A percentile compares a stretch with the other conserved stretches of the same genome.
Evolutionary conservation across 2,888 invertebrate species (phyloP).

Genomic region (Apocheima hispidaria): DNA sequence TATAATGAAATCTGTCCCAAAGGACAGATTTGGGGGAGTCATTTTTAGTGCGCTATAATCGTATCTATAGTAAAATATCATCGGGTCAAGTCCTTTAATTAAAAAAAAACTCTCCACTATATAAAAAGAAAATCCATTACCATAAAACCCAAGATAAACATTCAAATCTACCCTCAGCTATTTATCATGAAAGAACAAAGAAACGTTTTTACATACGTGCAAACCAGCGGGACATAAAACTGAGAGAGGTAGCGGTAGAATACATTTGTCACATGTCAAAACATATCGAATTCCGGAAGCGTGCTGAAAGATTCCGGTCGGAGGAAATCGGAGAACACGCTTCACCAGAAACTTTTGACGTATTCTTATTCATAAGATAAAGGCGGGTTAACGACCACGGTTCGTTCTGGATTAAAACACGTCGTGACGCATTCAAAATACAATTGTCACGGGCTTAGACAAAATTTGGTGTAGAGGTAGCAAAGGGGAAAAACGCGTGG

Average conservation of each 20-base stretch:
- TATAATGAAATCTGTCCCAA: too few relatives aligned
- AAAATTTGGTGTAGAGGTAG: too few relatives aligned
- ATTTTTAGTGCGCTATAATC: too few relatives aligned
- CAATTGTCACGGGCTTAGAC: too few relatives aligned
- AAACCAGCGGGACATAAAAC: slow-evolving; percentile 23
- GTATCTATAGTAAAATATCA: too few relatives aligned
- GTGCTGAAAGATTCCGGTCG: slow-evolving; percentile 17
- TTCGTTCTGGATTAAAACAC: too few relatives aligned
- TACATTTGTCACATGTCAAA: slow-evolving; percentile 32
- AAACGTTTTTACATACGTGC: slow-evolving; percentile 14
- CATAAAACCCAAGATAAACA: slow-evolving; percentile 4
- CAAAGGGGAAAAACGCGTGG: too few relatives aligned
- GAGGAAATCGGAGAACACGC: slow-evolving; percentile 14
- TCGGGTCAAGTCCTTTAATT: neutral
- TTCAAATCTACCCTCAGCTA: slow-evolving; percentile 3
- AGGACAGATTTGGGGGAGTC: too few relatives aligned
- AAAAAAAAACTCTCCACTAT: neutral
- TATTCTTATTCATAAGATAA: neutral
- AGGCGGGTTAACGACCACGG: neutral
- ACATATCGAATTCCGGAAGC: slow-evolving; percentile 31
- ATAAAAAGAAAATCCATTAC: neutral
- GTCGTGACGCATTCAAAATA: too few relatives aligned
- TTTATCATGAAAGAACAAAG: slow-evolving; percentile 20
- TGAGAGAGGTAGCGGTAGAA: slow-evolving; percentile 15
- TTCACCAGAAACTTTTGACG: neutral